Evolutionary conservation across 2,113 vertebrate genomes (phyloP).

Genomic region (Laticauda laticaudata): DNA sequence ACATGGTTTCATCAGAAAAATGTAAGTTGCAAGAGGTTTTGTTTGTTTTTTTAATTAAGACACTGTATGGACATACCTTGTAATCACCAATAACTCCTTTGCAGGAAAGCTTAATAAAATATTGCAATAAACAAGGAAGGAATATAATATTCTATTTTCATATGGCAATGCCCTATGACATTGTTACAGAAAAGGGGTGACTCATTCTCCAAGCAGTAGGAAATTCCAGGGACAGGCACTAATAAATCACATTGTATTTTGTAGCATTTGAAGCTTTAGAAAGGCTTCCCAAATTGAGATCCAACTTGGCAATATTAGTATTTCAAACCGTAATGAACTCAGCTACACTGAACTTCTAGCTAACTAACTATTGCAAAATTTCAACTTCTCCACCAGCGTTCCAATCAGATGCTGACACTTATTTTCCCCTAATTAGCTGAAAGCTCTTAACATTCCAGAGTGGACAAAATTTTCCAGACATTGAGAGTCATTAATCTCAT

Average conservation of each 20-base stretch:
- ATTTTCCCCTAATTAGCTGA: background rate
- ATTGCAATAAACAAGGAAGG: background rate
- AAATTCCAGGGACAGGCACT: background rate
- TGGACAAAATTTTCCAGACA: background rate
- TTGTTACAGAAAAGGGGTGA: background rate
- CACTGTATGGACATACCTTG: background rate
- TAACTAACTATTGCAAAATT: background rate
- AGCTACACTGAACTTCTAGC: background rate
- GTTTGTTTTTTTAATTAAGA: background rate
- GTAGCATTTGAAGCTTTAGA: background rate
- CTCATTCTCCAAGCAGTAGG: background rate
- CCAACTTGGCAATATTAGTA: background rate
- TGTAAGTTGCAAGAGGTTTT: background rate
- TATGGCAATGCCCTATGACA: background rate
- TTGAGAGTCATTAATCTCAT: background rate
- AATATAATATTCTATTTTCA: background rate
- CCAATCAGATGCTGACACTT: too few relatives aligned
- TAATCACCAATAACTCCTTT: background rate
- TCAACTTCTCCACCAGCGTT: background rate
- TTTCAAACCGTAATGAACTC: background rate
- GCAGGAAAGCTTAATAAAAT: background rate
- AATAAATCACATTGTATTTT: background rate
- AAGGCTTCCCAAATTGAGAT: background rate
- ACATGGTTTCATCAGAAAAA: conserved; percentile 2
- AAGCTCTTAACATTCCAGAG: background rate